These are phyloP conservation scores for Taenioides sp. DNA, from an alignment of 2,797 vertebrate species.

Conservation along the genomic window DNA sequence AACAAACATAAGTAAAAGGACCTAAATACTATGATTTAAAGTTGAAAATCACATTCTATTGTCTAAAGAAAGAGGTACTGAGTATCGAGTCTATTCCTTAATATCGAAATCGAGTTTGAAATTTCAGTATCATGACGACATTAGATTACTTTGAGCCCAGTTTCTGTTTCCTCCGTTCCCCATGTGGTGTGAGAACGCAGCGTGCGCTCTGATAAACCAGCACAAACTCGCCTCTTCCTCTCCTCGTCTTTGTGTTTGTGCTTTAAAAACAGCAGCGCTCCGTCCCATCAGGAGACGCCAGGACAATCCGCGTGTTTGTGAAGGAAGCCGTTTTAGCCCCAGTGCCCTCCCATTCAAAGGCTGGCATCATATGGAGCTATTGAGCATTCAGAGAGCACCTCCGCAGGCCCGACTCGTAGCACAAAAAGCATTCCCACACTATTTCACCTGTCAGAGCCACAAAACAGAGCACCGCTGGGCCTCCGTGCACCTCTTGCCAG, in stretches of 20 bases:
- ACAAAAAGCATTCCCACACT: conserved; percentile 80
- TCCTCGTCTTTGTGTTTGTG: conserved; percentile 29
- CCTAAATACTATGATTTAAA: too few relatives aligned
- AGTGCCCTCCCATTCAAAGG: conserved; percentile 57
- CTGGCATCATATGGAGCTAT: conserved; percentile 73
- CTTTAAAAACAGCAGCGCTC: conserved; percentile 45
- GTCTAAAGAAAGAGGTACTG: too few relatives aligned
- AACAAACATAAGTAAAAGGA: too few relatives aligned
- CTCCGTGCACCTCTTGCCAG: conserved; percentile 73
- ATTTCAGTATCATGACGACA: too few relatives aligned
- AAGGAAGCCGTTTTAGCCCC: conserved; percentile 55
- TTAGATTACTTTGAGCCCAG: not conserved
- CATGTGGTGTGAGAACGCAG: conserved; percentile 5
- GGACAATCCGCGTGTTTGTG: conserved; percentile 54
- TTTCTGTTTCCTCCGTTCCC: not conserved
- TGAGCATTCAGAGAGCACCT: conserved; percentile 77
- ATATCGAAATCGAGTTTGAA: too few relatives aligned
- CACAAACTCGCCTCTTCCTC: conserved; percentile 25
- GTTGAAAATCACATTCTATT: too few relatives aligned
- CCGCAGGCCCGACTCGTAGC: conserved; percentile 70
- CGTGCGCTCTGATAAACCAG: conserved; percentile 40
- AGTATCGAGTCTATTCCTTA: too few relatives aligned
- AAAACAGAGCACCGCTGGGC: conserved; percentile 65
- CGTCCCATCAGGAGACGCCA: conserved; percentile 46
- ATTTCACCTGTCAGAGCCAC: conserved; percentile 79